Percentiles rank a stretch among this genome's conserved stretches.
phyloP scores from a whole-genome alignment of 1,140 invertebrate species.

The Apis dorsata region DNA sequence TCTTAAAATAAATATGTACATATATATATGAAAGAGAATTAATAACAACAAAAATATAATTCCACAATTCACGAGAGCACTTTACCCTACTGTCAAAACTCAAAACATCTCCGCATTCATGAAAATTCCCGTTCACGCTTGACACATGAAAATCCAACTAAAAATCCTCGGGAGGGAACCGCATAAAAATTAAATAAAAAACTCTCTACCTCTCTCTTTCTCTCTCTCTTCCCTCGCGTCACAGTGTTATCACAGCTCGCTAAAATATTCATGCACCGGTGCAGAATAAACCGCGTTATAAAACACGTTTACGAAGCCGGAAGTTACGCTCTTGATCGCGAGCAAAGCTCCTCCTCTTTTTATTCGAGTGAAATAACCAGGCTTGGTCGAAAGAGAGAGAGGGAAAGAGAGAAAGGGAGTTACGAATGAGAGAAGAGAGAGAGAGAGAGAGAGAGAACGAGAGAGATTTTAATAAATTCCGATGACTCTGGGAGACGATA shows the following conservation, averaged over 20 bases:
- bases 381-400: not conserved
- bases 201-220: no score
- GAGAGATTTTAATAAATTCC: constrained; percentile 61
- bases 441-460: no score
- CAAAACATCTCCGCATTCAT: not conserved
- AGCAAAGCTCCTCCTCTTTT: not conserved
- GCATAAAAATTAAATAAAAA: not conserved
- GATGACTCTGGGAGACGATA: constrained; percentile 51
- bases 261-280: not conserved
- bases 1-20: no score
- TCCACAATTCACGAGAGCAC: no score
- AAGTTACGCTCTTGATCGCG: not conserved
- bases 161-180: not conserved
- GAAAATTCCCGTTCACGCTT: not conserved
- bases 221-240: not conserved
- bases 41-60: no score
- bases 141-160: not conserved
- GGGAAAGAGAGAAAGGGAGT: not conserved
- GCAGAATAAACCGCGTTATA: not conserved
- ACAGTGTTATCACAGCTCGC: not conserved
- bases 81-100: no score
- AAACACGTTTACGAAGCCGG: not conserved
- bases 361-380: constrained; percentile 9
- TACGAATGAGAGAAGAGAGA: not conserved
- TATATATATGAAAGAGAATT: no score